Percentiles rank a stretch among this genome's conserved stretches.
phyloP scores from a whole-genome alignment of 2,113 vertebrate genomes.

The Apteryx owenii region DNA sequence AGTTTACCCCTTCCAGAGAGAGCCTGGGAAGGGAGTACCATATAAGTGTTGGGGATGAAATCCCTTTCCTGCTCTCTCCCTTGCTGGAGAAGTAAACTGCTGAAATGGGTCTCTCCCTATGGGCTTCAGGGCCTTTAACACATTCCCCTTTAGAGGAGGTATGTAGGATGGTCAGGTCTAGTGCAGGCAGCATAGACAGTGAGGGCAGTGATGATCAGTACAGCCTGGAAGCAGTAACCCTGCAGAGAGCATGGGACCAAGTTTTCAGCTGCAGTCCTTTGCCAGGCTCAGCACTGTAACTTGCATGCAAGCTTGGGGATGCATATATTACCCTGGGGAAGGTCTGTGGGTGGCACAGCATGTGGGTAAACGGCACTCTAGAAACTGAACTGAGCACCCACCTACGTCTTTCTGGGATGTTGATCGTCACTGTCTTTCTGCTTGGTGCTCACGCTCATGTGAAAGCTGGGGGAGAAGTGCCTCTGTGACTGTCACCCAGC shows the following conservation, averaged over 20 bases:
- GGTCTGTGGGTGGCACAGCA: conserved; percentile 30
- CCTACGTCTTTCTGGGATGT: conserved; percentile 39
- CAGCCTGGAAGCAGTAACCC: neutral
- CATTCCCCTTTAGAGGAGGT: neutral
- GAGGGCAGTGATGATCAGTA: accelerated
- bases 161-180: too few relatives aligned
- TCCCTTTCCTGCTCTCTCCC: neutral
- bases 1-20: neutral
- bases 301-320: neutral
- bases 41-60: neutral
- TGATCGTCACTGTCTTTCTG: neutral
- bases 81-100: neutral
- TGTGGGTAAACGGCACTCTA: conserved; percentile 52
- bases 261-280: neutral
- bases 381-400: conserved; percentile 14
- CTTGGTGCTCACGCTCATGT: neutral
- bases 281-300: neutral
- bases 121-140: neutral
- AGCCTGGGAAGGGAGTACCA: neutral
- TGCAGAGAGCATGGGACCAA: neutral
- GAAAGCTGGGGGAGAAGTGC: neutral
- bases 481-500: neutral
- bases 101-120: neutral
- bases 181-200: accelerated
- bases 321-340: neutral